Evolutionary conservation across 2,888 invertebrate genomes (phyloP), one percentile per base, ranked within the genome.

Genomic region (Odontomyia ornata): DNA sequence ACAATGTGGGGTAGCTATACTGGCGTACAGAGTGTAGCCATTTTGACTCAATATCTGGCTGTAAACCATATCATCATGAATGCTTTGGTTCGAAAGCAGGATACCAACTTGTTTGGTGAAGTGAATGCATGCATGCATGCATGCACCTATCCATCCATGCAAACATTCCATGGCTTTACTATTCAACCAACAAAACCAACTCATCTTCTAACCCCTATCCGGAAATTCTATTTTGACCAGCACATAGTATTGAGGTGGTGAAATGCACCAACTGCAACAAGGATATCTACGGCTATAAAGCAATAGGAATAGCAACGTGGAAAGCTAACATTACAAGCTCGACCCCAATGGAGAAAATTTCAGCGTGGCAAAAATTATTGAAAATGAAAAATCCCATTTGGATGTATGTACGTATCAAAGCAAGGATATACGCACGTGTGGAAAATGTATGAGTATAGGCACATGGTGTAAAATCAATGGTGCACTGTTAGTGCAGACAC

Each of bases 121-220:
- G 52, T 52, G 36, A 18, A 25, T 64, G 64, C 64, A 64, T 30
- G 64, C 64, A 64, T 64, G 64, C 30, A 64, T 28, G 27, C 30
- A 9, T 30, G 64, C 21, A 60, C 15, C 60, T 18, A 64, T 64
- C 23, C 13, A n/a, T 28, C n/a, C 30, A 64, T 64, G n/a, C 64
- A 64, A 13, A 25, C 60, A 25, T 21, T 60, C 21, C 21, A 60
- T 60, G 11, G 52, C 18, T 52, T n/a, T n/a, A n/a, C n/a, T n/a
- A n/a, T n/a, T n/a, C n/a, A n/a, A n/a, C n/a, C 43, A 43, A 7
- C 43, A 43, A 7, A n/a, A 52, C 52, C 52, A 52, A 52, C 52
- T 18, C 52, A 52, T 52, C 18, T 15, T 9, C 36, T 36, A 36
- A 36, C 36, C 9, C 36, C 36, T 36, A 9, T 36, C 9, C 3